phyloP scores from a whole-genome alignment of 2,797 vertebrate species.

The Paedocypris micromegethes region DNA sequence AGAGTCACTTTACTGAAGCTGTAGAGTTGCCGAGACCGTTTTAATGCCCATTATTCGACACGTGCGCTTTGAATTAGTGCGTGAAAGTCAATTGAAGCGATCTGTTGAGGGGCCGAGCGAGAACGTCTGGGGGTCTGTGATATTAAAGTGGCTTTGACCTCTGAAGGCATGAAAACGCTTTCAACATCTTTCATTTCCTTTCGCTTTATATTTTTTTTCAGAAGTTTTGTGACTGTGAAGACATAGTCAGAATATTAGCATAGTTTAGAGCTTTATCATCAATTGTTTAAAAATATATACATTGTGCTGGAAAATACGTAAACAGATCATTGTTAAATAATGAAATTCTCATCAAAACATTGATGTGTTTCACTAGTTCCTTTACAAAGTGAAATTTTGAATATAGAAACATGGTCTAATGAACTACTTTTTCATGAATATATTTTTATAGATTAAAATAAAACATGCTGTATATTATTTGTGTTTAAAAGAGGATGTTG shows the following conservation, averaged over 20 bases:
- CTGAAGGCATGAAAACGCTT: constrained; percentile 3
- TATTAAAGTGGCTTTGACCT: constrained; percentile 28
- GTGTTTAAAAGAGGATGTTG: too few relatives aligned
- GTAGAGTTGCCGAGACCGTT: constrained; percentile 22
- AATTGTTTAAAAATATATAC: too few relatives aligned
- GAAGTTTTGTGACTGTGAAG: neutral
- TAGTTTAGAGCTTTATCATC: too few relatives aligned
- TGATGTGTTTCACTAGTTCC: too few relatives aligned
- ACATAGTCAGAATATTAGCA: constrained; percentile 2
- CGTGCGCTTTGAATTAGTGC: constrained; percentile 38
- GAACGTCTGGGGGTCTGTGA: constrained; percentile 10
- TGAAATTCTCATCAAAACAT: too few relatives aligned
- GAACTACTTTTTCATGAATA: too few relatives aligned
- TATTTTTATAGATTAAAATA: too few relatives aligned
- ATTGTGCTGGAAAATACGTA: too few relatives aligned
- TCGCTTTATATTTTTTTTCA: neutral
- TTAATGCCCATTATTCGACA: constrained; percentile 45
- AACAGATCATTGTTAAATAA: too few relatives aligned
- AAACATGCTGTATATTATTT: too few relatives aligned
- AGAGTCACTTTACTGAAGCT: constrained; percentile 32
- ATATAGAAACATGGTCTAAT: too few relatives aligned
- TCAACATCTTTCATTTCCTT: constrained; percentile 1
- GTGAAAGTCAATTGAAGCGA: constrained; percentile 46
- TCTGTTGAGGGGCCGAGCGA: constrained; percentile 11
- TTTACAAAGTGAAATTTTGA: too few relatives aligned